Evolutionary conservation across 2,113 vertebrate species (phyloP).

Genomic region (Semicossyphus pulcher): DNA sequence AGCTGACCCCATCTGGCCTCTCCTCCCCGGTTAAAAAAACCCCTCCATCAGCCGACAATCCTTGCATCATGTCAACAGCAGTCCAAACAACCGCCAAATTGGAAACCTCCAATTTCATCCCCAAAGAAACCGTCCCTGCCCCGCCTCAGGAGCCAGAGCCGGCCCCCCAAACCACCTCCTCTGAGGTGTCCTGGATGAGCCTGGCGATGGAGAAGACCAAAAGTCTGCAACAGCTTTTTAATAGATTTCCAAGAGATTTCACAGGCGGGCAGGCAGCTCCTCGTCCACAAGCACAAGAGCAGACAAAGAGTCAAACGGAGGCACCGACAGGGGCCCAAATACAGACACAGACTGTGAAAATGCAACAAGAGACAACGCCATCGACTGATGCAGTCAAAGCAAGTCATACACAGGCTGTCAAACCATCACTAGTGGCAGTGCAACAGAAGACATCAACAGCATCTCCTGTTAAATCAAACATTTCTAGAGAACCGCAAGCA

Average conservation of each 20-base stretch:
- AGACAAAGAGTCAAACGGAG: constrained; percentile 36
- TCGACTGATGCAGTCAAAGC: constrained; percentile 17
- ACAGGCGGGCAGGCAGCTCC: constrained; percentile 46
- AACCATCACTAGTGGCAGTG: constrained; percentile 12
- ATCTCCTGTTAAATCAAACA: constrained; percentile 10
- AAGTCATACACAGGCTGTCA: constrained; percentile 41
- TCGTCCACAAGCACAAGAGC: constrained; percentile 46
- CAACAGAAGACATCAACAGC: constrained; percentile 36
- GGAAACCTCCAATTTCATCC: not conserved
- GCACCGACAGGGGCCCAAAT: not conserved
- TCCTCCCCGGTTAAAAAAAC: constrained; percentile 34
- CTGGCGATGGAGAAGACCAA: constrained; percentile 88
- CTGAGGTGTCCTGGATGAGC: constrained; percentile 89
- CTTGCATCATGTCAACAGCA: constrained; percentile 5
- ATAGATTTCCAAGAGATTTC: constrained; percentile 76
- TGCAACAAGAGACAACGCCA: constrained; percentile 20
- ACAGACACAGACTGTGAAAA: constrained; percentile 34
- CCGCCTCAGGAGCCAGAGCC: constrained; percentile 45
- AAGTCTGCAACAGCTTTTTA: constrained; percentile 86
- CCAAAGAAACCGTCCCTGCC: constrained; percentile 17
- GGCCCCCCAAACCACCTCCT: constrained; percentile 26
- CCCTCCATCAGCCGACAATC: not conserved
- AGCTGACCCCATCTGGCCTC: constrained; percentile 41
- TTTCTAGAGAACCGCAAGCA: constrained; percentile 38
- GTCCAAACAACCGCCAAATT: constrained; percentile 2